Evolutionary conservation across 2,113 vertebrate species (phyloP).

Genomic region (Todiramphus saurophagus): DNA sequence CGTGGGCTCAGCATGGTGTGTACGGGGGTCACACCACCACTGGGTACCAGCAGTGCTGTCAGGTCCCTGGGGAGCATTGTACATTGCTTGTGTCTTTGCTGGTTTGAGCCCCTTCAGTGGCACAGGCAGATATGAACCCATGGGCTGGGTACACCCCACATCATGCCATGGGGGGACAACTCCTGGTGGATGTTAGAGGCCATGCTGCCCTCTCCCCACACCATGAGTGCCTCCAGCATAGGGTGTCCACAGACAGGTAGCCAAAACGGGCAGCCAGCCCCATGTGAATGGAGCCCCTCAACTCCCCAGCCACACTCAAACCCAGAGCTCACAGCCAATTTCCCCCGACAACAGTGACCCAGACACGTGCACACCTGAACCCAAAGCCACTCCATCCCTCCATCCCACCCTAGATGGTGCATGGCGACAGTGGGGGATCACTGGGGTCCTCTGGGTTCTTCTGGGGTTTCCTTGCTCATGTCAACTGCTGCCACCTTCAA

Average conservation of each 20-base stretch:
- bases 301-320: fast-evolving
- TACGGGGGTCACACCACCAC: fast-evolving
- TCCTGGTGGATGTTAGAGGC: not conserved
- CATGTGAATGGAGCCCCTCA: not conserved
- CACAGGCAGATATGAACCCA: not conserved
- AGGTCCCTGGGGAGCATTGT: fast-evolving
- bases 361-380: fast-evolving
- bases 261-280: not conserved
- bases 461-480: not conserved
- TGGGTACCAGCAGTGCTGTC: not conserved
- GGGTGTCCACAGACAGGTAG: not conserved
- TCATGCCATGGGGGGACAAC: fast-evolving
- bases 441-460: not conserved
- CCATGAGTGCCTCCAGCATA: not conserved
- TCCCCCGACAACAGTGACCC: not conserved
- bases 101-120: not conserved
- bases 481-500: fast-evolving
- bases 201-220: not conserved
- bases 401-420: not conserved
- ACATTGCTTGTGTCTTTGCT: not conserved
- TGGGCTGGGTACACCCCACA: not conserved
- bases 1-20: not conserved
- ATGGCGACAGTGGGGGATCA: not conserved
- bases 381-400: not conserved
- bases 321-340: not conserved